These are phyloP conservation scores for Pinna nobilis DNA, from an alignment of 1,140 invertebrate species.

Conservation along the genomic window DNA sequence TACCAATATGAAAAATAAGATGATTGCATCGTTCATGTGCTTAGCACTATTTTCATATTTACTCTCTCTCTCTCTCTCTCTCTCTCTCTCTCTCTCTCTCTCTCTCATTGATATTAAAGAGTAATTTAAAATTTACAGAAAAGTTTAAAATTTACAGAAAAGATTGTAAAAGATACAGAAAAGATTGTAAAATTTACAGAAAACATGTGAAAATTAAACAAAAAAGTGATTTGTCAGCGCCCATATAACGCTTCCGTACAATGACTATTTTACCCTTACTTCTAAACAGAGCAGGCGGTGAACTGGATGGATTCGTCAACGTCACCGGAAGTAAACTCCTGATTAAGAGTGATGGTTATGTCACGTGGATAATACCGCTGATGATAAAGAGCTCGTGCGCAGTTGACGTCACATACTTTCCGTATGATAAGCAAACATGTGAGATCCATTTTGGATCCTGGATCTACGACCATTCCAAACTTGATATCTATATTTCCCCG, in stretches of 20 bases:
- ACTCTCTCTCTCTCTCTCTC: too few relatives aligned
- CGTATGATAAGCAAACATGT: constrained; percentile 97
- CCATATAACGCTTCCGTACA: neutral
- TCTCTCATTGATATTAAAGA: neutral
- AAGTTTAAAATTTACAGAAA: too few relatives aligned
- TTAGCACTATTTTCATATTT: too few relatives aligned
- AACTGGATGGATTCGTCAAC: constrained; percentile 67
- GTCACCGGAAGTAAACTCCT: constrained; percentile 64
- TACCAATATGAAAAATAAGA: neutral
- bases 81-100: neutral
- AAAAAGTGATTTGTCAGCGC: neutral
- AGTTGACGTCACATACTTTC: constrained; percentile 78
- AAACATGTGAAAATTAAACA: neutral
- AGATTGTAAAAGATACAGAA: too few relatives aligned
- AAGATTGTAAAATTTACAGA: neutral
- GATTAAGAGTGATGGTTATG: constrained; percentile 54
- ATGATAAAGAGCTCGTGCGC: constrained; percentile 67
- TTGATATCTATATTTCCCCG: constrained; percentile 72
- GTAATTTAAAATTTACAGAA: too few relatives aligned
- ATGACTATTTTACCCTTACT: too few relatives aligned
- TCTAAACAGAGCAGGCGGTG: constrained; percentile 60
- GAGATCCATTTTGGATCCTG: constrained; percentile 99
- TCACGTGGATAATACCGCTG: constrained; percentile 68
- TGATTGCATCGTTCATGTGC: too few relatives aligned
- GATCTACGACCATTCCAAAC: constrained; percentile 97